Evolutionary conservation across 2,113 vertebrate species (phyloP).

Genomic region (Leucoraja erinaceus): DNA sequence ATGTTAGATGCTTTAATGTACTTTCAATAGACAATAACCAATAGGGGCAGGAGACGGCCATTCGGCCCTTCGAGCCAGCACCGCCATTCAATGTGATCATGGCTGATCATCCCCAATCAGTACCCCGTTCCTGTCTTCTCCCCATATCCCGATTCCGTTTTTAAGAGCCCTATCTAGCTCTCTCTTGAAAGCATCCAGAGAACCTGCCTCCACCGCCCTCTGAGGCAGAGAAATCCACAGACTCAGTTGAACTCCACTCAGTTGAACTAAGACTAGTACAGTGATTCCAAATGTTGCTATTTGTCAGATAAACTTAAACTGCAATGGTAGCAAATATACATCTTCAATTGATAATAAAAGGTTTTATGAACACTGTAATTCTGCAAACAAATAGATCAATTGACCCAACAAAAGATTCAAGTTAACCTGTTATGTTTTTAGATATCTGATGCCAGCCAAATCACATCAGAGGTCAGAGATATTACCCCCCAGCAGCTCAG

Average conservation of each 20-base stretch:
- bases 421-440: not conserved
- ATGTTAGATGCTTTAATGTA: not conserved
- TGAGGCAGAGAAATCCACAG: too few relatives aligned
- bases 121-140: too few relatives aligned
- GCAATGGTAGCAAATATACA: not conserved
- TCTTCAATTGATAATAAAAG: not conserved
- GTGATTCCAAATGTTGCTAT: not conserved
- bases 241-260: too few relatives aligned
- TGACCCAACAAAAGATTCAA: not conserved
- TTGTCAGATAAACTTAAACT: not conserved
- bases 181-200: too few relatives aligned
- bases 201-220: too few relatives aligned
- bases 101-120: too few relatives aligned
- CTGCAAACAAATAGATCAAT: not conserved
- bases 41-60: too few relatives aligned
- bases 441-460: not conserved
- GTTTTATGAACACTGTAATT: not conserved
- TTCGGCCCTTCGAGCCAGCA: too few relatives aligned
- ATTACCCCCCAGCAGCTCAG: not conserved
- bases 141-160: too few relatives aligned
- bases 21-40: too few relatives aligned
- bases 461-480: not conserved
- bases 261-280: not conserved
- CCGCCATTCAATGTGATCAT: too few relatives aligned
- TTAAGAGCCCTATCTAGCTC: too few relatives aligned